Evolutionary conservation across 1,140 invertebrate genomes (phyloP).

Genomic region (Hypsibius dujardini): DNA sequence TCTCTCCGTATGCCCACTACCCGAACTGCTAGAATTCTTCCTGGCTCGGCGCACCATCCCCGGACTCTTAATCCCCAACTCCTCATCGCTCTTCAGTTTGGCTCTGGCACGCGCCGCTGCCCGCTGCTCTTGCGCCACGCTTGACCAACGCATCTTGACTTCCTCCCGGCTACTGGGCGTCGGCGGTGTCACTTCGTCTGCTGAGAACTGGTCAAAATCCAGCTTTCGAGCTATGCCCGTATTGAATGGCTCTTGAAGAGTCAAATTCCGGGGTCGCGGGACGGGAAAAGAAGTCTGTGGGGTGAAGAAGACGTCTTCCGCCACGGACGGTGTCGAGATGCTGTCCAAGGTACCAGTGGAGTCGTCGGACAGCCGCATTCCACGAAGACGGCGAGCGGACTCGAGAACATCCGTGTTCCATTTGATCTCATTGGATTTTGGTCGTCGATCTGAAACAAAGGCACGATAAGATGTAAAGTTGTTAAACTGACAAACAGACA

Average conservation of each 20-base stretch:
- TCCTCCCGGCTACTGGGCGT: background rate
- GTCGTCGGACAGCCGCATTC: background rate
- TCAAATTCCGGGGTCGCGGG: background rate
- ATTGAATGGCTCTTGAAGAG: background rate
- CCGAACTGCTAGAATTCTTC: background rate
- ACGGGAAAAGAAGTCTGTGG: slow-evolving; percentile 4
- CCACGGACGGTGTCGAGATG: background rate
- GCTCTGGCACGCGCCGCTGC: slow-evolving; percentile 46
- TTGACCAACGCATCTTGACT: background rate
- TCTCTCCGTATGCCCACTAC: background rate
- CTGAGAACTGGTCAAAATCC: background rate
- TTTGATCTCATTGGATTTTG: slow-evolving; percentile 10
- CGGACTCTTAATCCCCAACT: slow-evolving; percentile 36
- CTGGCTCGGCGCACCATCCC: background rate
- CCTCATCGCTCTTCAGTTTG: slow-evolving; percentile 49
- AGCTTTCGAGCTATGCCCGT: slow-evolving; percentile 3
- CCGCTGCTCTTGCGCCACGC: background rate
- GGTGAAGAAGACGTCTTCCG: background rate
- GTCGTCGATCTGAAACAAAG: background rate
- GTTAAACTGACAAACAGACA: too few relatives aligned
- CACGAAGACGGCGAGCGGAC: background rate
- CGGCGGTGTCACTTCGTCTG: background rate
- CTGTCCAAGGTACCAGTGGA: too few relatives aligned
- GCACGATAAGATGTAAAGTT: too few relatives aligned
- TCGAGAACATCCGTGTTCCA: background rate